Evolutionary conservation across 2,113 vertebrate genomes (phyloP).

Genomic region (Albula glossodonta): DNA sequence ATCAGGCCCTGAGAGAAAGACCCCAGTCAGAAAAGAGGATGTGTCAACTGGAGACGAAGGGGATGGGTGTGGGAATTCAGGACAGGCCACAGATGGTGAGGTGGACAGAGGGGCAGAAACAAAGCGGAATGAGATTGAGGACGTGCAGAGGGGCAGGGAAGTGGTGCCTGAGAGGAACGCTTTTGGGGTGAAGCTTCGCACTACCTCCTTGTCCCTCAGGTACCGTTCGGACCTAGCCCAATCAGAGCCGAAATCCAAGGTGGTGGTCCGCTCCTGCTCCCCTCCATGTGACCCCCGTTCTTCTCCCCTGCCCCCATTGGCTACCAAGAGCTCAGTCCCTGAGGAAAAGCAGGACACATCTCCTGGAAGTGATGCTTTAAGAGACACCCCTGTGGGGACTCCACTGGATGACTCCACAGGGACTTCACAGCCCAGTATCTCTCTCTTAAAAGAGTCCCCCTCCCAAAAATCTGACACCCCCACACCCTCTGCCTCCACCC

Average conservation of each 20-base stretch:
- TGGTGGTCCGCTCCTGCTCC: conserved; percentile 54
- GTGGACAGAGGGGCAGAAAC: conserved; percentile 37
- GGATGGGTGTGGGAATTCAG: no score
- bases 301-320: conserved; percentile 1
- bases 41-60: background rate
- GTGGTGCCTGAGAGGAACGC: conserved; percentile 64
- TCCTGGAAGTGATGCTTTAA: no score
- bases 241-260: conserved; percentile 64
- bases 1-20: conserved; percentile 36
- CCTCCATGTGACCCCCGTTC: conserved; percentile 47
- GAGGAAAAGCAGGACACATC: conserved; percentile 52
- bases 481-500: conserved; percentile 12
- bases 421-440: no score
- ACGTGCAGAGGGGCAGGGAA: conserved; percentile 30
- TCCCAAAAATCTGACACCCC: conserved; percentile 8
- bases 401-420: no score
- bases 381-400: no score
- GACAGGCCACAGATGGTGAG: background rate
- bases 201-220: conserved; percentile 78
- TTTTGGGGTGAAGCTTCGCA: conserved; percentile 86
- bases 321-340: conserved; percentile 28
- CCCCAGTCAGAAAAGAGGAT: conserved; percentile 39
- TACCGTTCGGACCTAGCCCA: conserved; percentile 45
- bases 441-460: conserved; percentile 28
- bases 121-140: conserved; percentile 36